A percentile compares a stretch with the other conserved stretches of the same genome.
These are phyloP conservation scores for Gryllus bimaculatus DNA, from an alignment of 1,140 invertebrate genomes.

Conservation along the genomic window DNA sequence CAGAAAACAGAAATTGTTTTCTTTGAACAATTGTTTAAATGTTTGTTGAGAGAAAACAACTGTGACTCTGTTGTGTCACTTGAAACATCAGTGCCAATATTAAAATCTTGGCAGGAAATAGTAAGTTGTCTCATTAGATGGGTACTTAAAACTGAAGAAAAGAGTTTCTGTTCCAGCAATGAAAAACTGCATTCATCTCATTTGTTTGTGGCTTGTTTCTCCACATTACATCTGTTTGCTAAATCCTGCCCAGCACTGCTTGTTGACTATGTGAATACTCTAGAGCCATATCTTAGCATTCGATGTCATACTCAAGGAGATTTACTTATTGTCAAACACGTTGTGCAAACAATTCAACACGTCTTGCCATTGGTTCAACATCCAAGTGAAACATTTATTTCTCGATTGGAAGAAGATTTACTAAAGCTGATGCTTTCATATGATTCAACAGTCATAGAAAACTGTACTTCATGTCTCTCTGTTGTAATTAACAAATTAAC, in stretches of 20 bases:
- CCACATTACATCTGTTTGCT: neutral
- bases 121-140: conserved; percentile 50
- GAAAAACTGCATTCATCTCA: conserved; percentile 30
- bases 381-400: conserved; percentile 31
- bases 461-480: neutral
- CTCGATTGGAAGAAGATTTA: neutral
- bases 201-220: neutral
- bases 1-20: neutral
- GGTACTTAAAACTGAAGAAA: conserved; percentile 32
- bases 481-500: neutral
- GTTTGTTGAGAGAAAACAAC: conserved; percentile 24
- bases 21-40: neutral
- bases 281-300: conserved; percentile 49
- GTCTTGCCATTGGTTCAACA: conserved; percentile 51
- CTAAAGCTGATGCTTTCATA: neutral
- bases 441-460: neutral
- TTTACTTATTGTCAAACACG: conserved; percentile 27
- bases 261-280: conserved; percentile 40
- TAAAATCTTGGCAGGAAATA: conserved; percentile 33
- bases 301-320: conserved; percentile 32
- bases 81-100: neutral
- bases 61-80: neutral
- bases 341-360: conserved; percentile 41
- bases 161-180: neutral
- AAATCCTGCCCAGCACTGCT: conserved; percentile 43